Percentiles rank a stretch among this genome's conserved stretches.
Conservation (phyloP, 2,797 vertebrate species). For the Pseudomugil gertrudae region DNA sequence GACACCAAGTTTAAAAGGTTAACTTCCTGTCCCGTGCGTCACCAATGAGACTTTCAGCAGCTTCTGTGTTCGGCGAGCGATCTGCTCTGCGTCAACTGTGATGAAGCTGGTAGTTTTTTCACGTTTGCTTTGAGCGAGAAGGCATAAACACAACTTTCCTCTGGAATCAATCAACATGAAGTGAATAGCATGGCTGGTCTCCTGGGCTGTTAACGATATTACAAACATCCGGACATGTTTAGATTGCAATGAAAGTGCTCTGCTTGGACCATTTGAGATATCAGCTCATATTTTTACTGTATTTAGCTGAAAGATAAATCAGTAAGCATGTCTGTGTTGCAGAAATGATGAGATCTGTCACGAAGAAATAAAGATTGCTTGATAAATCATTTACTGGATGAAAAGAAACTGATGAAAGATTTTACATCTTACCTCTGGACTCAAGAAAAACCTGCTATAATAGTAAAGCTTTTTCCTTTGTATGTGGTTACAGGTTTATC, state of each 20-base stretch:
- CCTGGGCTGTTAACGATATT: constrained; percentile 64
- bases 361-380: neutral
- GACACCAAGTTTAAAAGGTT: constrained; percentile 8
- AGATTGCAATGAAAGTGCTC: constrained; percentile 40
- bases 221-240: constrained; percentile 70
- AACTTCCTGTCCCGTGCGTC: neutral
- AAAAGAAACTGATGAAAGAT: neutral
- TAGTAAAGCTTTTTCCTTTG: neutral
- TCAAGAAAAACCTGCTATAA: neutral
- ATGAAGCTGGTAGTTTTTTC: constrained; percentile 34
- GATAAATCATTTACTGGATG: neutral
- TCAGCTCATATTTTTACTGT: neutral
- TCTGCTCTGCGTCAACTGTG: constrained; percentile 3
- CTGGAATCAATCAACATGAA: constrained; percentile 66
- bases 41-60: constrained; percentile 1
- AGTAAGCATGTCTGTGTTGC: neutral
- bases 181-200: constrained; percentile 61
- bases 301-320: constrained; percentile 3
- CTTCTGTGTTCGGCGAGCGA: constrained; percentile 2
- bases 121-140: constrained; percentile 30
- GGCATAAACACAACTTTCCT: constrained; percentile 61
- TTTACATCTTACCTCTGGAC: neutral
- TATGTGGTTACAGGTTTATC: no score
- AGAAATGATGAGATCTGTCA: neutral
- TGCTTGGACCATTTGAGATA: constrained; percentile 19